These are phyloP conservation scores for Alitta virens DNA, from an alignment of 2,888 invertebrate genomes.

Conservation along the genomic window DNA sequence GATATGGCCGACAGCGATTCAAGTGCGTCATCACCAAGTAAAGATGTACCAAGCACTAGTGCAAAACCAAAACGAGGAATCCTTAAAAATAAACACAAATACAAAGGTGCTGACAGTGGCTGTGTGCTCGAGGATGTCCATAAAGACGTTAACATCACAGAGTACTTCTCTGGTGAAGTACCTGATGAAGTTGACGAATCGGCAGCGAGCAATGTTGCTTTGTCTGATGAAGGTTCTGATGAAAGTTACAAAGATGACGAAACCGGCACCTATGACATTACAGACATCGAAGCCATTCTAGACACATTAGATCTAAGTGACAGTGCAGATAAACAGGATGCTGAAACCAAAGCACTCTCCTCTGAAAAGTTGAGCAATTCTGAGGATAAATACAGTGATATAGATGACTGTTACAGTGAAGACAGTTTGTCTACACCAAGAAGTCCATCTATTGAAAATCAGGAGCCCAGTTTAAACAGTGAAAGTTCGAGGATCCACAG, in stretches of 20 bases:
- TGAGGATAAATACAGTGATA: neutral
- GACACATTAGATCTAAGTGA: neutral
- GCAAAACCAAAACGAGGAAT: conserved; percentile 47
- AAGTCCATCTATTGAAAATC: neutral
- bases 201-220: neutral
- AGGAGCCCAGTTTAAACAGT: neutral
- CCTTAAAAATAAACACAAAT: conserved; percentile 42
- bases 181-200: neutral
- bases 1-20: neutral
- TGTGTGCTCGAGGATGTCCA: conserved; percentile 29
- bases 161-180: conserved; percentile 6
- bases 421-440: neutral
- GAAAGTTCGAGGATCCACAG: neutral
- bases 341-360: neutral
- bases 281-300: conserved; percentile 21
- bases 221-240: neutral
- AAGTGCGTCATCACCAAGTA: neutral
- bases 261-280: conserved; percentile 13
- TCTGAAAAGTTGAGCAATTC: neutral
- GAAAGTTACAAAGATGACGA: neutral
- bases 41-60: conserved; percentile 40
- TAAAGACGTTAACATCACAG: conserved; percentile 2
- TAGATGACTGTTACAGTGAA: neutral
- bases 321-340: conserved; percentile 2
- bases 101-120: conserved; percentile 43